Percentiles rank a stretch among this genome's conserved stretches.
These are phyloP conservation scores for Arrhopalites spinosus DNA, from an alignment of 2,888 invertebrate species.

Conservation along the genomic window DNA sequence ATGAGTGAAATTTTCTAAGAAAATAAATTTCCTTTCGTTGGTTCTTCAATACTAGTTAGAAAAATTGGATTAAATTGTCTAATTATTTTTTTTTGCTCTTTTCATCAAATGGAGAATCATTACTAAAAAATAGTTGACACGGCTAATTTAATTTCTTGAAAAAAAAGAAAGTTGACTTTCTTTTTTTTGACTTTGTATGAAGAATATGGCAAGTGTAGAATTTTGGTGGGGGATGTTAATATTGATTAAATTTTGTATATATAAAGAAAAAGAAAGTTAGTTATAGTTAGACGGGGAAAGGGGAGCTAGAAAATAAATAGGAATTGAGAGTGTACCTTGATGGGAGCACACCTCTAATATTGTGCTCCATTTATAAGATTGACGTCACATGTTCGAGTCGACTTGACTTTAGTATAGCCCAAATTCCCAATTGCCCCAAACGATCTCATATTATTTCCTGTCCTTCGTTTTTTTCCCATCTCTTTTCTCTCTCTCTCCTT, in stretches of 20 bases:
- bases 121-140: too few species aligned
- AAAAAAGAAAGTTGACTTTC: background rate
- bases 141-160: too few species aligned
- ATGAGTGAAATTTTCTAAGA: too few species aligned
- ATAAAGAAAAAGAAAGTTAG: too few species aligned
- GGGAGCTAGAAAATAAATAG: background rate
- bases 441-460: slow-evolving; percentile 49
- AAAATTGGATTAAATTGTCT: too few species aligned
- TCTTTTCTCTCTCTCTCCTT: background rate
- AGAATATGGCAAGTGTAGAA: background rate
- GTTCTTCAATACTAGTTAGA: too few species aligned
- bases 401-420: slow-evolving; percentile 25
- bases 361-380: slow-evolving; percentile 39
- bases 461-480: slow-evolving; percentile 39
- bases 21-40: too few species aligned
- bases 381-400: slow-evolving; percentile 39
- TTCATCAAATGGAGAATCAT: too few species aligned
- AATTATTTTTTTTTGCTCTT: too few species aligned
- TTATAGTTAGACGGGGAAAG: background rate
- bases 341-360: slow-evolving; percentile 35
- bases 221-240: background rate
- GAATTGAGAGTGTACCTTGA: too few species aligned
- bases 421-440: slow-evolving; percentile 47
- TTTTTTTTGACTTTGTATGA: background rate
- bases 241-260: too few species aligned